Base-by-base conservation (phyloP, 2,797 vertebrate genomes). In the Crenuchus spilurus region DNA sequence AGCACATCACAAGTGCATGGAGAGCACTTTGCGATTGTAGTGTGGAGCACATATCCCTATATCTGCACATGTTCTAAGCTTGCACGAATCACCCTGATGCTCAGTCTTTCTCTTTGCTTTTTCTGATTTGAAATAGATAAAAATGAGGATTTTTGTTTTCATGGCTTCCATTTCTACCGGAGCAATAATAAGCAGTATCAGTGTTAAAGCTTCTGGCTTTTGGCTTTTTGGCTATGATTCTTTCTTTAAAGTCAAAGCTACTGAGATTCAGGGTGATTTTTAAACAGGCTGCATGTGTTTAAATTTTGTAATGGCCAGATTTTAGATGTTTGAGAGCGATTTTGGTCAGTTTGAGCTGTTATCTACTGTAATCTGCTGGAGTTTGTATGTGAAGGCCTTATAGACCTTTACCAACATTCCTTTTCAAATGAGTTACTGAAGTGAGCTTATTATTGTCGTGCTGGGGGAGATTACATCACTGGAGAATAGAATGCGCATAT, bases 401-500 rank as follows among this genome's bases (percentile, higher is more conserved):
- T 0, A 8, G 22, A 16, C 18, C 28, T 62, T 69, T 20, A 76
- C 48, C 48, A 62, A 75, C 16, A 11, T 54, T 62, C 7, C 31
- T 46, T 31, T 26, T 44, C 11, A 28, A 18, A 20, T 7, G 44
- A 61, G 22, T 20, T 71, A 22, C 41, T 4, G 13, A 7, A 0
- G 3, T 33, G 52, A 42, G 58, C 35, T 4, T 20, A 42, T 9
- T 6, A 52, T 46, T 18, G 20, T 46, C 24, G 42, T 74, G 68
- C 26, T 68, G 68, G 31, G 49, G 49, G 37, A 70, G 58, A 57
- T 57, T 72, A 22, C 37, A 51, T 70, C 66, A 82, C 83, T 77
- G 78, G 74, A 80, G 76, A 48, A 39, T 31, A 54, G 51, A 22
- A 52, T 30, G 49, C n/a, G n/a, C 31, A 69, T 41, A 60, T 26